These are phyloP conservation scores for Numenius phaeopus DNA, from an alignment of 2,797 vertebrate species.

Conservation along the genomic window DNA sequence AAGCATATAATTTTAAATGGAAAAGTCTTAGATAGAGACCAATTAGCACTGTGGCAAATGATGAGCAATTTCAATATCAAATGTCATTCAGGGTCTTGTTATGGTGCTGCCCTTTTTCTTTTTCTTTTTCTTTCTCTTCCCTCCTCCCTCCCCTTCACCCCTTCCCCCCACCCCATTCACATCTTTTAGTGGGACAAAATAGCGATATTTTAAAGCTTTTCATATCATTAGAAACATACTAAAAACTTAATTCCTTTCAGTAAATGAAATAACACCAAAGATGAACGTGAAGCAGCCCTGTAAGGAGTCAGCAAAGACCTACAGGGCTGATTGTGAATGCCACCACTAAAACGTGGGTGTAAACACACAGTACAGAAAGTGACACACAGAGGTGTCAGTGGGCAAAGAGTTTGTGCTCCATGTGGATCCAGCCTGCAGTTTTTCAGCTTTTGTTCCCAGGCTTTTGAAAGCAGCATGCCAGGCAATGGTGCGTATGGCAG, in stretches of 20 bases:
- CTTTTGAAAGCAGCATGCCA: neutral
- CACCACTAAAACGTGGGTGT: neutral
- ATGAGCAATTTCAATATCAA: slow-evolving; percentile 45
- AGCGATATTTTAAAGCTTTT: neutral
- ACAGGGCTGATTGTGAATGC: neutral
- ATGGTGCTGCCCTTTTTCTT: neutral
- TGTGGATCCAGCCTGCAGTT: neutral
- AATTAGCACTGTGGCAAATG: slow-evolving; percentile 35
- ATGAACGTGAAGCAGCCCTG: neutral
- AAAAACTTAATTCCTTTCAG: neutral
- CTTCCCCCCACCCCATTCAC: fast-evolving
- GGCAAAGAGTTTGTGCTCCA: neutral
- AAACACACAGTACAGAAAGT: fast-evolving
- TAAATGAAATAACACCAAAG: neutral
- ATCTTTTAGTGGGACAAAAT: neutral
- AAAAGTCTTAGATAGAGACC: neutral
- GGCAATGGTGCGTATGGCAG: neutral
- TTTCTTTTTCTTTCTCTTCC: neutral
- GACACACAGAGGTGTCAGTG: neutral
- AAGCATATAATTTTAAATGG: slow-evolving; percentile 40
- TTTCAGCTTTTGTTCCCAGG: neutral
- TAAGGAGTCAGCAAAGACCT: neutral
- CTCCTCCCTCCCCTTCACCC: fast-evolving
- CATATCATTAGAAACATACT: neutral
- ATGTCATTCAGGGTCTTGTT: neutral